These are phyloP conservation scores for Heliconius cydno DNA, from an alignment of 2,888 invertebrate species.

Conservation along the genomic window DNA sequence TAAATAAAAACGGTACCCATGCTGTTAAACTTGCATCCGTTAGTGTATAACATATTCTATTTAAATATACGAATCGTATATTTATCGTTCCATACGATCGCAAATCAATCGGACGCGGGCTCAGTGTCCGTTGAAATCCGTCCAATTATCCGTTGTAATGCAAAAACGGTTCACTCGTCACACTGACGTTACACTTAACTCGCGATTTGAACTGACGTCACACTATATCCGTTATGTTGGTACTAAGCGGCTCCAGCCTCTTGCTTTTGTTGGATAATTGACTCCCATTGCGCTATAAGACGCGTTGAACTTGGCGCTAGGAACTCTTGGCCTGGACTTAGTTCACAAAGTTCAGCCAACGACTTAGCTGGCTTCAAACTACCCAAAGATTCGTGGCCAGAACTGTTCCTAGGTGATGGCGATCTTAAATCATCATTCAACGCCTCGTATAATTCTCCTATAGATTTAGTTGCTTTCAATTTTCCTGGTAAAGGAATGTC, in stretches of 20 bases:
- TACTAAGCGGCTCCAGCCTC: conserved; percentile 80
- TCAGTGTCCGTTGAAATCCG: conserved; percentile 16
- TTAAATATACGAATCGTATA: conserved; percentile 49
- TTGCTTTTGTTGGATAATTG: conserved; percentile 87
- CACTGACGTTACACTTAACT: conserved; percentile 48
- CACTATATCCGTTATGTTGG: conserved; percentile 35
- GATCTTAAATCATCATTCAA: conserved; percentile 76
- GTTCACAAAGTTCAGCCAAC: conserved; percentile 86
- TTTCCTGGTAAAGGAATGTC: conserved; percentile 84
- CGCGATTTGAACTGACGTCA: conserved; percentile 45
- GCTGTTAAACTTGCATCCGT: neutral
- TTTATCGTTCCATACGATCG: conserved; percentile 30
- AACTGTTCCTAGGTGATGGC: conserved; percentile 76
- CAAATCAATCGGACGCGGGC: conserved; percentile 21
- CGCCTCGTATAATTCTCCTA: conserved; percentile 86
- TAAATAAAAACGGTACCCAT: neutral
- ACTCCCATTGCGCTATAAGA: conserved; percentile 92
- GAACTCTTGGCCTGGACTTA: conserved; percentile 85
- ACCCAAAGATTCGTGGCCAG: conserved; percentile 74
- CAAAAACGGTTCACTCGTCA: conserved; percentile 39
- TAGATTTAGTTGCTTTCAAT: conserved; percentile 86
- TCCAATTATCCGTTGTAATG: conserved; percentile 30
- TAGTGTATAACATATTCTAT: conserved; percentile 9
- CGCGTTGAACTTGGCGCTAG: conserved; percentile 87
- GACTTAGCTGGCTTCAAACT: conserved; percentile 87